Base-by-base conservation (phyloP, 2,888 invertebrate species). In the Clostera curtula region DNA sequence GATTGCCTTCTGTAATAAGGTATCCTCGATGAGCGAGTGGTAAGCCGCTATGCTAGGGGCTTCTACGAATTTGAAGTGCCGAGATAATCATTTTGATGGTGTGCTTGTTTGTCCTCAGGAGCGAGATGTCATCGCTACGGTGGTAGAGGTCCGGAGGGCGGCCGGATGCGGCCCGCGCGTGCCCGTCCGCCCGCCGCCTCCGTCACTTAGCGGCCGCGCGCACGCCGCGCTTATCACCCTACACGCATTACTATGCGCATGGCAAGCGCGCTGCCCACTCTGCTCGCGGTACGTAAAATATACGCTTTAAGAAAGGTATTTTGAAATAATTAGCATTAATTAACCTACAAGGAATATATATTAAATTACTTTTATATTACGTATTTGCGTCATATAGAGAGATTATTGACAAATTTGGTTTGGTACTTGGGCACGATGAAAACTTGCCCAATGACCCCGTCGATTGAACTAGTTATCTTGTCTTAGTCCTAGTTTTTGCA, bases 221-320 rank as follows among this genome's bases (percentile, higher is more conserved):
- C 52, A 37, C 56, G 55, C 84, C 85, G 86, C 85, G 85, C 85
- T 86, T n/a, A n/a, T n/a, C n/a, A n/a, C n/a, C n/a, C n/a, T n/a
- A n/a, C n/a, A n/a, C n/a, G n/a, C n/a, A 86, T 88, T 88, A 90
- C 90, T 90, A 91, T 91, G 91, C 90, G 87, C 88, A 90, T 90
- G 89, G 88, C 87, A 88, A 85, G 83, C 75, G 88, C 86, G 84
- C 85, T 89, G 80, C 84, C 86, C 87, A 87, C 87, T 87, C 87
- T 90, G 86, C 88, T 90, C 88, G 90, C 90, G 90, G 91, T 90
- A 66, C 89, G 89, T 72, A 30, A n/a, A 1, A 18, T 17, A n/a
- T 16, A 7, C 7, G 20, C 11, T 20, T 11, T 10, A n/a, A n/a
- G n/a, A n/a, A n/a, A n/a, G n/a, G n/a, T n/a, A n/a, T n/a, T n/a